phyloP scores from a whole-genome alignment of 2,113 vertebrate genomes.

The Saguinus midas region DNA sequence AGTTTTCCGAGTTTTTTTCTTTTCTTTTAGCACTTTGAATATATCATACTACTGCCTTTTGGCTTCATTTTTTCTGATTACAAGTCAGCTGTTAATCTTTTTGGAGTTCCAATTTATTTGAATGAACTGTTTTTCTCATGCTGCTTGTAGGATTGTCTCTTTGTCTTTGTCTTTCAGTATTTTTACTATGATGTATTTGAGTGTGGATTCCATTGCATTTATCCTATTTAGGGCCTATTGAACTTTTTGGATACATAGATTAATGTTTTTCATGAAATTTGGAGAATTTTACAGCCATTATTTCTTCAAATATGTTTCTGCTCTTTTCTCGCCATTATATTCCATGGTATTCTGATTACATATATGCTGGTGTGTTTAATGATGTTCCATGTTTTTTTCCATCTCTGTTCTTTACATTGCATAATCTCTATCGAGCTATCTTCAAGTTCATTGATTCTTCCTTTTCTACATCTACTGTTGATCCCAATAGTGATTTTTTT shows the following conservation, averaged over 20 bases:
- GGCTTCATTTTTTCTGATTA: not conserved
- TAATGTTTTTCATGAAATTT: not conserved
- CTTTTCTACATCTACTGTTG: not conserved
- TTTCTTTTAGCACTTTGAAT: not conserved
- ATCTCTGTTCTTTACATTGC: not conserved
- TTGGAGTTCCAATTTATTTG: not conserved
- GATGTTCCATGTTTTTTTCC: not conserved
- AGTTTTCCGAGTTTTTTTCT: not conserved
- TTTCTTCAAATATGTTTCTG: not conserved
- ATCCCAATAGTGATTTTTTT: not conserved
- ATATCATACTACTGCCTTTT: not conserved
- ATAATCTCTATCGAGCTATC: not conserved
- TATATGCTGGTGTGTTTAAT: too few relatives aligned
- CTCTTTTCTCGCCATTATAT: not conserved
- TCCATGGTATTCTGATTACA: not conserved
- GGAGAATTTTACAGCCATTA: not conserved
- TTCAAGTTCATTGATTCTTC: not conserved
- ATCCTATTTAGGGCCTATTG: not conserved
- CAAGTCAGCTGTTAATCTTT: not conserved
- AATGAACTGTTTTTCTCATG: not conserved
- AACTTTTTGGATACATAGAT: too few relatives aligned
- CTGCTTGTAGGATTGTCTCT: not conserved
- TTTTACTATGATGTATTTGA: not conserved
- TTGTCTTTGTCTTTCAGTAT: not conserved
- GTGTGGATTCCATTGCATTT: not conserved